Conservation (phyloP, 2,797 vertebrate species). For the Semaprochilodus insignis region DNA sequence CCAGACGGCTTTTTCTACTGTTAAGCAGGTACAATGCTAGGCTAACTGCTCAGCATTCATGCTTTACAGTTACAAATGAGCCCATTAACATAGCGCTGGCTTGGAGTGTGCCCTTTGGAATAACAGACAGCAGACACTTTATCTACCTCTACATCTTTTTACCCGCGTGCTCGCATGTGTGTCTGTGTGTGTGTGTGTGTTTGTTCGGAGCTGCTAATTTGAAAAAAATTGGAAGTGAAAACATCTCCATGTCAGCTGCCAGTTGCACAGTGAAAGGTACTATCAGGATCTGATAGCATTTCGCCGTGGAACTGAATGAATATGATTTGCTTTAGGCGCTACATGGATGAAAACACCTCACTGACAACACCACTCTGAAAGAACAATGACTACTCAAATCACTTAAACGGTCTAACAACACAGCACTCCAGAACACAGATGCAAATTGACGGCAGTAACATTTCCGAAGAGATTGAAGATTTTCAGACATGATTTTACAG, state of each 20-base stretch:
- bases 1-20: conserved; percentile 44
- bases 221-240: not conserved
- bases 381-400: not conserved
- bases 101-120: conserved; percentile 43
- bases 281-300: not conserved
- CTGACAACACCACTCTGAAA: not conserved
- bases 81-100: conserved; percentile 36
- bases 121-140: conserved; percentile 36
- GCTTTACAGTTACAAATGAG: conserved; percentile 50
- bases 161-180: not conserved
- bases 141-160: conserved; percentile 22
- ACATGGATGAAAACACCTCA: not conserved
- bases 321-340: conserved; percentile 1
- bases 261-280: not conserved
- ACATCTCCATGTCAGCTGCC: not conserved
- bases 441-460: not conserved
- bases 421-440: not conserved
- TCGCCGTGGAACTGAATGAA: conserved; percentile 4
- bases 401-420: not conserved
- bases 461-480: no score
- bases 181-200: not conserved
- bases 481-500: not conserved
- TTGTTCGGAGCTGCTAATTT: not conserved
- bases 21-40: conserved; percentile 36
- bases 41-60: conserved; percentile 20